These are phyloP conservation scores for Maniola jurtina DNA, from an alignment of 1,140 invertebrate species.

Conservation along the genomic window DNA sequence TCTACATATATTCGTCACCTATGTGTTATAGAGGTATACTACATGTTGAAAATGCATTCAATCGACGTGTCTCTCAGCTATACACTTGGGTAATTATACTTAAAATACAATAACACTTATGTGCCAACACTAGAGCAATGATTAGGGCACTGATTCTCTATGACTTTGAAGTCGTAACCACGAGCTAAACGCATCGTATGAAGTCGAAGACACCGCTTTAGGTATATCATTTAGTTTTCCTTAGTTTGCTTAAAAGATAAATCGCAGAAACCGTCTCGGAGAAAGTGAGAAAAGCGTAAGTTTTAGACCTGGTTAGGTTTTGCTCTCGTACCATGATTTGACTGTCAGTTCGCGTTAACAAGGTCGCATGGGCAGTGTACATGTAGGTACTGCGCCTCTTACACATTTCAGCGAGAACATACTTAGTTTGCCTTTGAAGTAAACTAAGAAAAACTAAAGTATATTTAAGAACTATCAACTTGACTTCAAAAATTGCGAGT, in stretches of 20 bases:
- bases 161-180: neutral
- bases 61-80: slow-evolving; percentile 27
- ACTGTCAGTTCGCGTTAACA: too few species aligned
- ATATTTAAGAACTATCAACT: neutral
- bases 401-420: too few species aligned
- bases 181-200: neutral
- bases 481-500: neutral
- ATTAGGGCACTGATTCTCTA: neutral
- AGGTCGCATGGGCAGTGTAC: too few species aligned
- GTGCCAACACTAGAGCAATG: slow-evolving; percentile 24
- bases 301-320: too few species aligned
- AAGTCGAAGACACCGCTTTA: neutral
- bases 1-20: slow-evolving; percentile 53
- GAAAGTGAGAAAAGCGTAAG: too few species aligned
- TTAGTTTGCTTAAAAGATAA: too few species aligned
- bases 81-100: slow-evolving; percentile 23
- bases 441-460: too few species aligned
- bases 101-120: slow-evolving; percentile 30
- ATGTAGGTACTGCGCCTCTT: too few species aligned
- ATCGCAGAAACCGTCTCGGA: too few species aligned
- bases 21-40: slow-evolving; percentile 50
- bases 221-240: too few species aligned
- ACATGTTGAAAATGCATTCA: slow-evolving; percentile 49
- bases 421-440: too few species aligned
- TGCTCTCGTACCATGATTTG: too few species aligned